Evolutionary conservation across 2,797 vertebrate genomes (phyloP).

Genomic region (Tauraco hartlaubi): DNA sequence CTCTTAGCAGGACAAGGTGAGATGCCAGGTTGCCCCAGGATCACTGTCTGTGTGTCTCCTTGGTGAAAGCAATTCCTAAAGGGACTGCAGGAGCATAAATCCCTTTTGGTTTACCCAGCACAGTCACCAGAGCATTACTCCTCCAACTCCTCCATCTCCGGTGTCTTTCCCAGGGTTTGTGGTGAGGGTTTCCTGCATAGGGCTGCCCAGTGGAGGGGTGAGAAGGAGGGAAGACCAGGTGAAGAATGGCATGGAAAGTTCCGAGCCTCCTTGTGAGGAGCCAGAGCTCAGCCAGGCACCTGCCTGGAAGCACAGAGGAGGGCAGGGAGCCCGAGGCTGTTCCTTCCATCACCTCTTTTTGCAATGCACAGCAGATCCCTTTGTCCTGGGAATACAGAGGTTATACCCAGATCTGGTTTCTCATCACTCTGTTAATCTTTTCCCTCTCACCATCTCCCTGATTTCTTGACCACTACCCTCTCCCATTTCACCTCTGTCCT

Average conservation of each 20-base stretch:
- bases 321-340: neutral
- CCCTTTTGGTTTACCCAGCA: neutral
- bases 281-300: neutral
- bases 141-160: neutral
- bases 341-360: conserved; percentile 9
- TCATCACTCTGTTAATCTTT: neutral
- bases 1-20: conserved; percentile 35
- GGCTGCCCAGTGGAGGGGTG: neutral
- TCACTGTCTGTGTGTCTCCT: neutral
- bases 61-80: neutral
- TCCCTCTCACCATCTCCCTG: neutral
- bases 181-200: neutral
- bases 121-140: neutral
- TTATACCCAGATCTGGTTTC: neutral
- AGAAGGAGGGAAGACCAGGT: neutral
- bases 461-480: neutral
- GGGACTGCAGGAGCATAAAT: neutral
- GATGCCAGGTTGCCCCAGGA: neutral
- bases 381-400: neutral
- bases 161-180: neutral
- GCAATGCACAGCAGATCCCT: conserved; percentile 35
- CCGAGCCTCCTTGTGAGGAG: neutral
- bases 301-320: neutral
- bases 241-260: conserved; percentile 6
- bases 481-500: neutral